Evolutionary conservation across 2,113 vertebrate species (phyloP), one percentile per base, ranked within the genome.

Genomic region (Microcebus murinus): DNA sequence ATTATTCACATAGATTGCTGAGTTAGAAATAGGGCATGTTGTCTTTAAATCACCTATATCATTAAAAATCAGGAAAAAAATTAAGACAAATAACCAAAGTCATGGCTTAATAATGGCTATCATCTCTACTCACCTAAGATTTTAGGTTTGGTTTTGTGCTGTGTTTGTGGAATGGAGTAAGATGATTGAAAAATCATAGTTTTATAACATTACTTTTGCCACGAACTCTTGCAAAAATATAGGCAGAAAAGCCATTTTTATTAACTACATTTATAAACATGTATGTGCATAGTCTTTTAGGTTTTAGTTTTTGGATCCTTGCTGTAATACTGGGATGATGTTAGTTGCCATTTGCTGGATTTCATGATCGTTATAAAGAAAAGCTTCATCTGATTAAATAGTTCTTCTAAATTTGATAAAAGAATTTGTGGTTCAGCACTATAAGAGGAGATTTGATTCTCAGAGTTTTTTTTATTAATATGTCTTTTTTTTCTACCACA

Each of bases 401-500:
- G 0, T 2, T 92, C 63, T 61, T 77, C 92, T 50, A 65, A 50
- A 71, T 83, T 93, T 82, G 42, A 42, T 85, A 9, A 71, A 93
- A 86, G 36, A 74, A 70, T 21, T 52, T 65, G 36, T 65, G 63
- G 12, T 83, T 67, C 20, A 91, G 45, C 17, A 45, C 1, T 50
- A n/a, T 71, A 50, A 71, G 11, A 42, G 39, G 70, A 92, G 36
- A 96, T 82, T n/a, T 45, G 15, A 84, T 86, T 95, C 31, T 85
- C 15, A 73, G 23, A 80, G 34, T 81, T 70, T 84, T 70, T 39
- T 80, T 77, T 39, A 73, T 87, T 52, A 74, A 86, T 23, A 6
- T 61, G 3, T 39, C 23, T 71, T 90, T 87, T 87, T 84, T 92
- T 63, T n/a, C 52, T 68, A 95, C 84, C 27, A 20, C 73, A 98